A percentile compares a stretch with the other conserved stretches of the same genome.
Conservation (phyloP, 2,888 invertebrate species). For the Cephus rjabovi region DNA sequence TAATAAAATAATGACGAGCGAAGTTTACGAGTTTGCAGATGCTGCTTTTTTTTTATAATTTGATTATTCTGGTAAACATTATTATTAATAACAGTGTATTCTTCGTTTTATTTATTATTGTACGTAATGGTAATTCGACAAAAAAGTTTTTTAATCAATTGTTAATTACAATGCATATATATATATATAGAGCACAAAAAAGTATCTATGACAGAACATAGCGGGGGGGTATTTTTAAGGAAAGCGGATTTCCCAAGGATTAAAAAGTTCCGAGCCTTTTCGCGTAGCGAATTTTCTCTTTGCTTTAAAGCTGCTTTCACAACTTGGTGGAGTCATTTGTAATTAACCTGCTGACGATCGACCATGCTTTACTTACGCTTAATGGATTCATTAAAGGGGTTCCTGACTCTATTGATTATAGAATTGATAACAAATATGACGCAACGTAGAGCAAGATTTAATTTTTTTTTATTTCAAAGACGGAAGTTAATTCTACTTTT, state of each 20-base stretch:
- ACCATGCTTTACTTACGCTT: background rate
- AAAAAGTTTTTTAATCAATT: background rate
- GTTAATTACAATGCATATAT: background rate
- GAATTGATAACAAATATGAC: background rate
- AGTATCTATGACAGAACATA: background rate
- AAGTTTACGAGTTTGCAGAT: background rate
- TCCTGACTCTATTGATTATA: background rate
- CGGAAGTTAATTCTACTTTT: background rate
- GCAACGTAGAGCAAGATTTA: background rate
- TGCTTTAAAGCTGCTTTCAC: background rate
- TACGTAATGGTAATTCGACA: background rate
- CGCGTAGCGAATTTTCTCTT: background rate
- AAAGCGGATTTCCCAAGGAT: background rate
- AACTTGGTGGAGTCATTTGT: background rate
- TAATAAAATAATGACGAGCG: background rate
- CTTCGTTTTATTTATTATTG: background rate
- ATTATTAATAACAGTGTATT: background rate
- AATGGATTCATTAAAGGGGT: background rate
- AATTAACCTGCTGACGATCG: background rate
- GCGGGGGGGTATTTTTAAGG: background rate
- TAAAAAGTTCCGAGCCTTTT: background rate
- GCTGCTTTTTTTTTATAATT: background rate
- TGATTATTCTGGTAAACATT: background rate
- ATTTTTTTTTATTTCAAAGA: background rate
- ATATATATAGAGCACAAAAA: background rate